Conservation (phyloP, 2,888 invertebrate species). For the Aelia acuminata region DNA sequence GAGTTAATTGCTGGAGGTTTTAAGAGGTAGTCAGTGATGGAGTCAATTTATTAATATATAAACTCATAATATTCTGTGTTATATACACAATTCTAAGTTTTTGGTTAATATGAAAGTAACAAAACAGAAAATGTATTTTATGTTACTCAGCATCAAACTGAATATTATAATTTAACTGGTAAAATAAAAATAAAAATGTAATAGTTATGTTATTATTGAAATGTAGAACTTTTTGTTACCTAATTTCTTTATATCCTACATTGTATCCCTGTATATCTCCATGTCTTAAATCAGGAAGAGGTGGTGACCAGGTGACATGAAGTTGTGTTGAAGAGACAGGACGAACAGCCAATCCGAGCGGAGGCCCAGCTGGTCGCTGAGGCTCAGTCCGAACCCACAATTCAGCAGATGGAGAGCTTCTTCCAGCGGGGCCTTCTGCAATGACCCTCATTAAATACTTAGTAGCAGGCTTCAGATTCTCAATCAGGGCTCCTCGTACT, state of each 20-base stretch:
- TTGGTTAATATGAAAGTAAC: too few relatives aligned
- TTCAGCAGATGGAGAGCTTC: conserved; percentile 78
- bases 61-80: too few relatives aligned
- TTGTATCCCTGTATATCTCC: conserved; percentile 84
- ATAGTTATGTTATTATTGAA: too few relatives aligned
- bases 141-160: background rate
- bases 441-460: conserved; percentile 79
- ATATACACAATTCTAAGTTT: too few relatives aligned
- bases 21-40: too few relatives aligned
- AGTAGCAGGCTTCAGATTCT: conserved; percentile 80
- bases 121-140: too few relatives aligned
- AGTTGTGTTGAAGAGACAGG: conserved; percentile 82
- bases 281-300: conserved; percentile 78
- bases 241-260: conserved; percentile 76
- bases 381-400: conserved; percentile 78
- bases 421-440: conserved; percentile 81
- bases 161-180: background rate
- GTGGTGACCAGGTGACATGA: conserved; percentile 82
- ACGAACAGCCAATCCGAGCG: conserved; percentile 77
- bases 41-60: too few relatives aligned
- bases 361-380: conserved; percentile 80
- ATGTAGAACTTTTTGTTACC: too few relatives aligned
- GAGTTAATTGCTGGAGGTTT: too few relatives aligned
- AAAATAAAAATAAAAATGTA: too few relatives aligned
- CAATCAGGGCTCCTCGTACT: conserved; percentile 77